Percentiles rank a stretch among this genome's conserved stretches.
Evolutionary conservation across 2,113 vertebrate species (phyloP).

Genomic region (Indicator maculatus): DNA sequence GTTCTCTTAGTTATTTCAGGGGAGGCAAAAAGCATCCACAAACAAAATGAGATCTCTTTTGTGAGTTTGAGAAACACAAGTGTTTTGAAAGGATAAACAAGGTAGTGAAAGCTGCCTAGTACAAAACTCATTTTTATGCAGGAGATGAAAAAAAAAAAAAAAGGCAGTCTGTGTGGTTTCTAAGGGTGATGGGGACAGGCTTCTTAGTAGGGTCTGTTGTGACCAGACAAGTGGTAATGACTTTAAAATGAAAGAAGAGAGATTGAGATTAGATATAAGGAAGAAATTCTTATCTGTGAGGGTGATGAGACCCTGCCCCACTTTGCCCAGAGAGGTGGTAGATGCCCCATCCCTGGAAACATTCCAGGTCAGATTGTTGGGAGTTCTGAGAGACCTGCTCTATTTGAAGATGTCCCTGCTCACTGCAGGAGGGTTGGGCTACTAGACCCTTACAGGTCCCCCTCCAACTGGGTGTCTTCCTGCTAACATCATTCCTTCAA

Average conservation of each 20-base stretch:
- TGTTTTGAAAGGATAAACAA: slow-evolving; percentile 36
- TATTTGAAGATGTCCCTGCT: neutral
- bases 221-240: neutral
- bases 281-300: neutral
- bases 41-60: slow-evolving; percentile 31
- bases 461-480: neutral
- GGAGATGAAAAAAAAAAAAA: neutral
- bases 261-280: neutral
- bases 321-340: neutral
- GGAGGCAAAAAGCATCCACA: slow-evolving; percentile 11
- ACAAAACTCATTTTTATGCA: neutral
- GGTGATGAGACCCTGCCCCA: neutral
- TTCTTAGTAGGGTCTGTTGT: neutral
- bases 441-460: too few relatives aligned
- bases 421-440: neutral
- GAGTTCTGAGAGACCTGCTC: neutral
- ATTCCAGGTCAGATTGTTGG: neutral
- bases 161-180: neutral
- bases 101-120: slow-evolving; percentile 19
- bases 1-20: neutral
- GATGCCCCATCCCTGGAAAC: neutral
- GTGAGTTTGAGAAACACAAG: neutral
- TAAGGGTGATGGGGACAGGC: neutral
- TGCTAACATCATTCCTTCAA: neutral
- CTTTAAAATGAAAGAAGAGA: neutral